Evolutionary conservation across 1,140 invertebrate genomes (phyloP).

Genomic region (Heliconius eleuchia): DNA sequence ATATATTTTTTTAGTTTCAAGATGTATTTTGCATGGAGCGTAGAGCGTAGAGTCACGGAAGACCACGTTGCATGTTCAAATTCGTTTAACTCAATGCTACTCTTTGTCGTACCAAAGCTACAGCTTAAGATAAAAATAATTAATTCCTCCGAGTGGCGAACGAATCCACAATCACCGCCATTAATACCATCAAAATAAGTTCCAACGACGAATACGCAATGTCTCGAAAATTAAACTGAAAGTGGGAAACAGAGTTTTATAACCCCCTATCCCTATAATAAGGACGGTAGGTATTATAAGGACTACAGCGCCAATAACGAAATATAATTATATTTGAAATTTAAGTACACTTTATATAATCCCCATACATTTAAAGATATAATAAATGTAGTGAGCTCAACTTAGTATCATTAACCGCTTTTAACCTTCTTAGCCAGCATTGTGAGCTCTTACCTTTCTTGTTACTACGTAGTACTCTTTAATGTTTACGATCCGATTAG

Average conservation of each 20-base stretch:
- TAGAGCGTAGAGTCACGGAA: no score
- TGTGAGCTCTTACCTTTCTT: constrained; percentile 23
- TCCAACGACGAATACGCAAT: no score
- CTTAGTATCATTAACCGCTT: constrained; percentile 15
- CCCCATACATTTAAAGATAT: not conserved
- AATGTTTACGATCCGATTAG: not conserved
- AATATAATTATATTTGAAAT: not conserved
- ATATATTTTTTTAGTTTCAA: no score
- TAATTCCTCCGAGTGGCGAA: not conserved
- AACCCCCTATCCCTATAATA: no score
- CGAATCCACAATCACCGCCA: no score
- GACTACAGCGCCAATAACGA: no score
- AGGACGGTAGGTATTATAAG: no score
- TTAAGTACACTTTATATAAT: not conserved
- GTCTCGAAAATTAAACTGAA: no score
- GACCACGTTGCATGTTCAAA: not conserved
- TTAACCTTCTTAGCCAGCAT: constrained; percentile 16
- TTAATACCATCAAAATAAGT: no score
- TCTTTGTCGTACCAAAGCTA: not conserved
- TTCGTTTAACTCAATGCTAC: no score
- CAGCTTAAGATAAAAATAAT: not conserved
- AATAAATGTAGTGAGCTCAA: not conserved
- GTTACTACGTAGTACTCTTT: not conserved
- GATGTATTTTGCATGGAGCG: no score
- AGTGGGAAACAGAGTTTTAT: no score